Conservation (phyloP, 2,113 vertebrate genomes). For the Oncorhynchus keta region DNA sequence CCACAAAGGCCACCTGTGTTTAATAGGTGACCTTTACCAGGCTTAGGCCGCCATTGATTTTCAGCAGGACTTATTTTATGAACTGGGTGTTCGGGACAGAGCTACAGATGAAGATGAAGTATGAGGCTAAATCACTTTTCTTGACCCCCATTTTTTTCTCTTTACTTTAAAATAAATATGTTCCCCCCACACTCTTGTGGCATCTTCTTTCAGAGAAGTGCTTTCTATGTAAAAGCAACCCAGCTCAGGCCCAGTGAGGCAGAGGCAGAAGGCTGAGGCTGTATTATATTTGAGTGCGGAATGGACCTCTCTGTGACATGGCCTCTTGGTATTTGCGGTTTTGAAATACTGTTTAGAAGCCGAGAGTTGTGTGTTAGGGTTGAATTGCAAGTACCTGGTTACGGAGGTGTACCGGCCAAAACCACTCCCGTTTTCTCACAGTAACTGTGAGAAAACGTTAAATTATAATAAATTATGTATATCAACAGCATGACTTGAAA, state of each 20-base stretch:
- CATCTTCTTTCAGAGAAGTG: too few relatives aligned
- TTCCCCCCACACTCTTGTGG: conserved; percentile 3
- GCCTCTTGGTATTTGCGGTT: conserved; percentile 57
- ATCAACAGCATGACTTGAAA: too few relatives aligned
- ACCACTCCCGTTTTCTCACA: too few relatives aligned
- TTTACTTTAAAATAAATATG: conserved; percentile 45
- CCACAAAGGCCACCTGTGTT: conserved; percentile 73
- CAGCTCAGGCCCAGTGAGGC: too few relatives aligned
- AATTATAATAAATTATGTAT: too few relatives aligned
- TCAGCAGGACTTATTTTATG: conserved; percentile 81
- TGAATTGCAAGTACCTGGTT: too few relatives aligned
- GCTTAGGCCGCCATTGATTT: conserved; percentile 78
- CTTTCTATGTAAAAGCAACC: too few relatives aligned
- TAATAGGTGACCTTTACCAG: conserved; percentile 78
- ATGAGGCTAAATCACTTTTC: conserved; percentile 71
- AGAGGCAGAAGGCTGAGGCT: too few relatives aligned
- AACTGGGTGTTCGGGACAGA: conserved; percentile 74
- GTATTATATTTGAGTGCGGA: conserved; percentile 47
- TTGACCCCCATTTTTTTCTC: conserved; percentile 25
- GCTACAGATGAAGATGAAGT: conserved; percentile 82
- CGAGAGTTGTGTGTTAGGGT: conserved; percentile 43
- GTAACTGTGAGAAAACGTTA: too few relatives aligned
- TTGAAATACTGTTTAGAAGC: conserved; percentile 42
- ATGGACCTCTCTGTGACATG: conserved; percentile 42
- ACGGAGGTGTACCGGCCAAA: too few relatives aligned